Percentiles rank a stretch among this genome's conserved stretches.
These are phyloP conservation scores for Lithophane semibrunnea DNA, from an alignment of 2,888 invertebrate species.

Conservation along the genomic window DNA sequence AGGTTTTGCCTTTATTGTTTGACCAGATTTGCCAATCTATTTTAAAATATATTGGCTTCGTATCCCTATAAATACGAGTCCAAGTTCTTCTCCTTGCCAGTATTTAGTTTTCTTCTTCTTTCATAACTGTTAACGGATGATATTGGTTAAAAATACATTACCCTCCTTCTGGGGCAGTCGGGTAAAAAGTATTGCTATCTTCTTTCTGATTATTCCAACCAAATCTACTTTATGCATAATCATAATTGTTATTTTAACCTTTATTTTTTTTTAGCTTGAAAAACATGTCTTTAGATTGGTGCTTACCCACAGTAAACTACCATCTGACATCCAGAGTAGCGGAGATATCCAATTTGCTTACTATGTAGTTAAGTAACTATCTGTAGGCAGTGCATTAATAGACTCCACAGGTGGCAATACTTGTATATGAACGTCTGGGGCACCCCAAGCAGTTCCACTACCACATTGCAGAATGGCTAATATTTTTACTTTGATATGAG, in stretches of 20 bases:
- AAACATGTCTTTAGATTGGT: not conserved
- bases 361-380: not conserved
- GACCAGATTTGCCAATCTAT: too few species aligned
- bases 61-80: too few species aligned
- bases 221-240: not conserved
- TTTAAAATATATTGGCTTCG: too few species aligned
- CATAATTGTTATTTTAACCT: not conserved
- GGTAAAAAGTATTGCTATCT: too few species aligned
- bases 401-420: not conserved
- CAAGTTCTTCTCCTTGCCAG: too few species aligned
- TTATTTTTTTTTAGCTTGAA: not conserved
- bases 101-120: too few species aligned
- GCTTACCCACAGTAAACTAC: not conserved
- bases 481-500: not conserved
- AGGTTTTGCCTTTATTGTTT: too few species aligned
- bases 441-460: not conserved
- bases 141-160: too few species aligned
- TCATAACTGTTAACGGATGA: too few species aligned
- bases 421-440: not conserved
- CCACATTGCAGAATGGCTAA: not conserved
- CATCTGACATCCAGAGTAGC: constrained; percentile 15
- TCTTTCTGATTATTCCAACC: too few species aligned
- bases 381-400: not conserved
- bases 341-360: constrained; percentile 29
- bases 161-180: too few species aligned